phyloP scores from a whole-genome alignment of 2,113 vertebrate genomes.

The Amphiprion ocellaris region DNA sequence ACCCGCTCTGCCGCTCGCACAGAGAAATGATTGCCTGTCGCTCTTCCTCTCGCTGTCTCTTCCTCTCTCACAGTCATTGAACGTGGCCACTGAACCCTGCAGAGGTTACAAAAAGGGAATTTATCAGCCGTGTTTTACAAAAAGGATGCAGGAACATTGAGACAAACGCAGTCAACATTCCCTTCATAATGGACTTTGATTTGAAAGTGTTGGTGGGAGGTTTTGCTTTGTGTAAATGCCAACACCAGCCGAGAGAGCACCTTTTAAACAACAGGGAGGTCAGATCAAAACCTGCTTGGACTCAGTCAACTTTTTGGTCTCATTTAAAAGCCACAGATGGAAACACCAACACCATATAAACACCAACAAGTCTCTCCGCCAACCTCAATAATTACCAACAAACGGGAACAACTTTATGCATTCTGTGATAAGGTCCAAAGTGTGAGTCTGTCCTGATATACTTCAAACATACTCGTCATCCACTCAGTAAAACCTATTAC shows the following conservation, averaged over 20 bases:
- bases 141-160: conserved; percentile 61
- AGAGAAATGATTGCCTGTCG: conserved; percentile 89
- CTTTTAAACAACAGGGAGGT: conserved; percentile 20
- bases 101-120: conserved; percentile 73
- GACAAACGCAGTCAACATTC: conserved; percentile 36
- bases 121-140: conserved; percentile 71
- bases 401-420: conserved; percentile 21
- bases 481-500: conserved; percentile 75
- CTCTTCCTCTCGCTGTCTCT: conserved; percentile 72
- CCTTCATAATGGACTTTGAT: conserved; percentile 47
- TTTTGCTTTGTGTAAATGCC: conserved; percentile 39
- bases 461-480: conserved; percentile 61
- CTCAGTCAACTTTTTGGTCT: background rate
- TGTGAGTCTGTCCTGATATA: conserved; percentile 32
- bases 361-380: conserved; percentile 30
- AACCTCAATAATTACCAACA: conserved; percentile 29
- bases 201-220: conserved; percentile 28
- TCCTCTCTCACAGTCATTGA: conserved; percentile 73
- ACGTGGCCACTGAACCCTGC: conserved; percentile 77
- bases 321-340: conserved; percentile 15
- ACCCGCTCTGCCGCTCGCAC: conserved; percentile 89
- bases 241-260: conserved; percentile 2
- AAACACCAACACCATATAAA: too few species aligned
- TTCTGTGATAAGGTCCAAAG: conserved; percentile 16
- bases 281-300: conserved; percentile 21